Base-by-base conservation (phyloP, 2,797 vertebrate species). In the Enteromius trimaculatus region DNA sequence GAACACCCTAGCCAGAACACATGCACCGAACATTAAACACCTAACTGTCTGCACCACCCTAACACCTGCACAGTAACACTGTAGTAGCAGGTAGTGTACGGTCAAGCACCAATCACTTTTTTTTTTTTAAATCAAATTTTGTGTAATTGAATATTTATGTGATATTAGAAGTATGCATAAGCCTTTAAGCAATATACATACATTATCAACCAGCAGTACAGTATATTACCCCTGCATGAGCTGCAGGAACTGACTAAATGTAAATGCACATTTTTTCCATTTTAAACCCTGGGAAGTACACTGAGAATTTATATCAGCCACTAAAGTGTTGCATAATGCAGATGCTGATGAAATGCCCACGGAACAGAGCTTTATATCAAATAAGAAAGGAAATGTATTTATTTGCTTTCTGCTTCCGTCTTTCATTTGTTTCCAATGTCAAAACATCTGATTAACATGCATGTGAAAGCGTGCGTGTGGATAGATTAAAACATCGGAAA, bases 131-230 rank as follows among this genome's bases (percentile, higher is more conserved):
- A 31, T 31, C 17, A 1, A 2, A 47, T 71, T 60, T 64, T 23
- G 11, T 65, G 26, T 37, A 51, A 21, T 65, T 64, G 29, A 51
- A 81, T 74, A 74, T 75, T 26, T 75, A 74, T 65, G 49, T 71
- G 51, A 80, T 49, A 64, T 64, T 51, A 31, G n/a, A 72, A 49
- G 26, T 21, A 37, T 39, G n/a, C 17, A 7, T 72, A 37, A 37
- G 42, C 58, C 42, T 74, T 74, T 64, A 21, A 65, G 44, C 42
- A 74, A 64, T 51, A 75, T 74, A 16, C 55, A 72, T 62, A 74
- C 55, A 64, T 81, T 71, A 70, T 69, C 17, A 81, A 37, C 39
- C 5, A 10, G 39, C 39, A 42, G 39, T 49, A 71, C 10, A n/a
- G 23, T 31, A 60, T 72, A 39, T 79, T 68, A 13, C 37, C 49